Evolutionary conservation across 2,113 vertebrate genomes (phyloP).

Genomic region (Xenotilapia leptura): DNA sequence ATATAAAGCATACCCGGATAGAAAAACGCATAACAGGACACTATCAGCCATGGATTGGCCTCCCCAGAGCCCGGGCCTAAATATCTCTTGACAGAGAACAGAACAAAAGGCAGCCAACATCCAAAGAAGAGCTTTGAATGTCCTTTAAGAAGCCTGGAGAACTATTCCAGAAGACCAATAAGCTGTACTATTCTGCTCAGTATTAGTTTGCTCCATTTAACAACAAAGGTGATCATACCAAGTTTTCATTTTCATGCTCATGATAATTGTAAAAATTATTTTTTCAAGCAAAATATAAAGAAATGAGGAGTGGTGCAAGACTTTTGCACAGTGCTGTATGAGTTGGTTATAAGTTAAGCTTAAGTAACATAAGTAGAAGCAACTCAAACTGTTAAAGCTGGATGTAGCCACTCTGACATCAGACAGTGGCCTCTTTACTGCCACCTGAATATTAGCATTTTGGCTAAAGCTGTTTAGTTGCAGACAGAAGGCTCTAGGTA

Average conservation of each 20-base stretch:
- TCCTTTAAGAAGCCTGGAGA: neutral
- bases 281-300: neutral
- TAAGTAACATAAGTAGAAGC: neutral
- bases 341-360: neutral
- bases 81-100: neutral
- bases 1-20: accelerated
- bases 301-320: neutral
- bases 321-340: neutral
- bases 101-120: neutral
- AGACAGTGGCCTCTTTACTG: neutral
- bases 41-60: neutral
- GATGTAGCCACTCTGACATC: neutral
- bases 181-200: neutral
- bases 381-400: neutral
- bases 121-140: neutral
- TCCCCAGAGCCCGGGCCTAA: neutral
- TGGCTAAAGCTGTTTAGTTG: neutral
- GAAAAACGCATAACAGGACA: neutral
- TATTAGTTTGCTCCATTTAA: neutral
- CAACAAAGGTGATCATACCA: neutral
- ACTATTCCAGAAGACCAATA: neutral
- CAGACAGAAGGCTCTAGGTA: neutral
- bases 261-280: neutral
- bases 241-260: neutral
- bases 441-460: neutral